Percentiles rank a stretch among this genome's conserved stretches.
These are phyloP conservation scores for Bactericera cockerelli DNA, from an alignment of 1,140 invertebrate species.

Conservation along the genomic window DNA sequence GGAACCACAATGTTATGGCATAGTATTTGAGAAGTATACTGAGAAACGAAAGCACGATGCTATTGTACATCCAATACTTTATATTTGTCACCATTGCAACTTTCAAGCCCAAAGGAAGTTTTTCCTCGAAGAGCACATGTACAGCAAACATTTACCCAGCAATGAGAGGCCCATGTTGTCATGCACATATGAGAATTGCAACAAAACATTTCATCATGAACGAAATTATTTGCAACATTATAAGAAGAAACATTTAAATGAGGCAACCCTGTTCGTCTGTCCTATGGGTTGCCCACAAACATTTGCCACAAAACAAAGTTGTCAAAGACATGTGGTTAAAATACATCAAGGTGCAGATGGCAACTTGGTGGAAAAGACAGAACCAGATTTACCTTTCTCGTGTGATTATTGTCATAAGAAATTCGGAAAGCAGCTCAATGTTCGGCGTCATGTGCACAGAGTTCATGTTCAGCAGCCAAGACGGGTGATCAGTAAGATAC, in stretches of 20 bases:
- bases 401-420: no score
- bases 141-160: neutral
- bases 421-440: no score
- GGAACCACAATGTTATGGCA: neutral
- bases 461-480: no score
- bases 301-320: constrained; percentile 3
- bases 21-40: neutral
- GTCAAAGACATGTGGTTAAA: neutral
- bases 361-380: no score
- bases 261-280: neutral
- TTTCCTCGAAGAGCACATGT: neutral
- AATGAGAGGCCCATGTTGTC: neutral
- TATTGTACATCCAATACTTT: neutral
- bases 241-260: neutral
- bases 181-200: neutral
- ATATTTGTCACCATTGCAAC: neutral
- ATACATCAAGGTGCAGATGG: neutral
- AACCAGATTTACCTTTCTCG: no score
- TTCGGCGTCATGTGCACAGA: no score
- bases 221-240: neutral
- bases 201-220: neutral
- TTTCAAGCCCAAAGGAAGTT: neutral
- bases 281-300: neutral
- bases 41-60: neutral
- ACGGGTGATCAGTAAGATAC: no score